These are phyloP conservation scores for Thinocorus orbignyianus DNA, from an alignment of 2,113 vertebrate genomes.

Conservation along the genomic window DNA sequence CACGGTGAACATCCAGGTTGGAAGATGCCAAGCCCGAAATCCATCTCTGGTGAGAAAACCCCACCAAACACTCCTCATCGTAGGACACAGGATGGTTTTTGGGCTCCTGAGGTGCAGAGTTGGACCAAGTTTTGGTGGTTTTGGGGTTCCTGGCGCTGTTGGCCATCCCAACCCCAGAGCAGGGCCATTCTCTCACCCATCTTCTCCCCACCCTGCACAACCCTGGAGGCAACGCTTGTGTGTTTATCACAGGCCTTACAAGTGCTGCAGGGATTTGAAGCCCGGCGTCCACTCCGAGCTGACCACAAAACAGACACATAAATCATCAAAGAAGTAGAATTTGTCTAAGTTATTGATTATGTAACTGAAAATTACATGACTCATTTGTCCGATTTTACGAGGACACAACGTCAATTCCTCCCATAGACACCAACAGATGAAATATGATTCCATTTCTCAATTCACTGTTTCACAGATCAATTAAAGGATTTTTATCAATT, in stretches of 20 bases:
- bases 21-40: neutral
- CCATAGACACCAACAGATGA: slow-evolving; percentile 67
- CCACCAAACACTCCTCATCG: neutral
- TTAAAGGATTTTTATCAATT: slow-evolving; percentile 71
- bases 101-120: neutral
- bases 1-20: neutral
- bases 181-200: neutral
- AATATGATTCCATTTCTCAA: slow-evolving; percentile 76
- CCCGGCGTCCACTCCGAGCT: slow-evolving; percentile 71
- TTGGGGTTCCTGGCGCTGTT: neutral
- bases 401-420: slow-evolving; percentile 82
- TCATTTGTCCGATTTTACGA: slow-evolving; percentile 90
- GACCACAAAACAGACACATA: slow-evolving; percentile 78
- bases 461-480: slow-evolving; percentile 68
- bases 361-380: slow-evolving; percentile 94
- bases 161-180: neutral
- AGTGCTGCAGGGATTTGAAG: slow-evolving; percentile 43
- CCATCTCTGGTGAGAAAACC: neutral
- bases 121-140: neutral
- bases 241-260: neutral
- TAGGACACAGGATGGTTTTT: neutral
- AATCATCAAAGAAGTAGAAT: slow-evolving; percentile 92
- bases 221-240: neutral
- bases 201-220: neutral
- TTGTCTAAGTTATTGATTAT: slow-evolving; percentile 93